Base-by-base conservation (phyloP, 2,888 invertebrate genomes). In the Gryllus longicercus region DNA sequence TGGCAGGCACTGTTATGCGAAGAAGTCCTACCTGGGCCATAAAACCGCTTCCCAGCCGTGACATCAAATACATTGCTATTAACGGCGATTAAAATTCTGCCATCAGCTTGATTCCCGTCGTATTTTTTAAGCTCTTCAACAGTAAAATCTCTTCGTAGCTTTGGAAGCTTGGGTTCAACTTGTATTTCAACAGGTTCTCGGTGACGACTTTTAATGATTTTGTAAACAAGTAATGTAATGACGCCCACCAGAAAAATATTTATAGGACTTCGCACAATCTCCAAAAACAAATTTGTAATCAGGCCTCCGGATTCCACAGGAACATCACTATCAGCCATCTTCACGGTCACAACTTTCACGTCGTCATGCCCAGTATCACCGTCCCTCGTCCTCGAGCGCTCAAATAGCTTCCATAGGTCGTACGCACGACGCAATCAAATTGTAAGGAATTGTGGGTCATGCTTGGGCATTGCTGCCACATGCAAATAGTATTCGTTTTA, bases 11-110 rank as follows among this genome's bases (percentile, higher is more conserved):
- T 63, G 63, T 63, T 63, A 21, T 74, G 74, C 11, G 21, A 76
- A 76, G 1, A 50, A 79, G 79, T 84, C 85, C 87, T 89, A 97
- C 98, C 97, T 88, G 97, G 97, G 38, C 98, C 98, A 88, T 98
- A 98, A 87, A 96, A 97, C 83, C 92, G 90, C 85, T 93, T 94
- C 81, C 96, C 97, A 86, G 92, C 92, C 75, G 98, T 97, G 83
- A 94, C 97, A 89, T 99, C 98, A 88, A 96, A 99, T 79, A 99
- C 94, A 89, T 93, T 96, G 50, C 97, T 96, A 87, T 98, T 97
- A 79, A 98, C 95, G 12, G 96, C 98, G 76, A 99, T 92, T 83
- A 98, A 89, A 82, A 98, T 93, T 83, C 98, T 89, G 50, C 96
- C 96, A 85, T 97, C 97, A 51, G 92, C 89, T 85, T 93, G 94